phyloP scores from a whole-genome alignment of 2,113 vertebrate species.

The Spermophilus dauricus region DNA sequence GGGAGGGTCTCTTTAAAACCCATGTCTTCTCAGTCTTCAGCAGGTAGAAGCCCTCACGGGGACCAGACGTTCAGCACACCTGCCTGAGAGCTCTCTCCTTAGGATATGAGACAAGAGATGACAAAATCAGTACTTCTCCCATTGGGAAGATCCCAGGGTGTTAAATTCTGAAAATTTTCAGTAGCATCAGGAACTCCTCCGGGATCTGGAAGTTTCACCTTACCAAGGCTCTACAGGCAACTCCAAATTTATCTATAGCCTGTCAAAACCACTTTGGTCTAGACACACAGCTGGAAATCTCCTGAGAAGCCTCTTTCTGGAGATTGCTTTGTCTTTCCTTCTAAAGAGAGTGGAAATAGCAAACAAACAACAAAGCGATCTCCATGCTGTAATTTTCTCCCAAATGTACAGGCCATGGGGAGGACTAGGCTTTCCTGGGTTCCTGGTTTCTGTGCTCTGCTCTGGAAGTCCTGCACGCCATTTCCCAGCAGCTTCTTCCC shows the following conservation, averaged over 20 bases:
- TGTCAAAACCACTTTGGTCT: slow-evolving; percentile 58
- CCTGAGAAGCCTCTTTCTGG: slow-evolving; percentile 41
- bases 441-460: not conserved
- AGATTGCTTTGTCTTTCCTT: slow-evolving; percentile 8
- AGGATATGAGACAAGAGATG: not conserved
- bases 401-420: not conserved
- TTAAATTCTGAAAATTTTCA: slow-evolving; percentile 52
- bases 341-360: slow-evolving; percentile 30
- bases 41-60: not conserved
- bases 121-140: not conserved
- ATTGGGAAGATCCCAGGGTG: not conserved
- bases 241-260: slow-evolving; percentile 53
- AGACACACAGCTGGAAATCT: slow-evolving; percentile 13
- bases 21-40: not conserved
- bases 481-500: not conserved
- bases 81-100: not conserved
- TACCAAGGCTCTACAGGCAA: not conserved
- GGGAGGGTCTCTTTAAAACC: not conserved
- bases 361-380: slow-evolving; percentile 17
- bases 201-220: not conserved
- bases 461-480: not conserved
- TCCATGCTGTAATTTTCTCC: slow-evolving; percentile 6
- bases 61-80: not conserved
- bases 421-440: not conserved
- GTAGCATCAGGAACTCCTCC: not conserved